These are phyloP conservation scores for Lasioglossum zephyrum DNA, from an alignment of 2,888 invertebrate genomes.

Conservation along the genomic window DNA sequence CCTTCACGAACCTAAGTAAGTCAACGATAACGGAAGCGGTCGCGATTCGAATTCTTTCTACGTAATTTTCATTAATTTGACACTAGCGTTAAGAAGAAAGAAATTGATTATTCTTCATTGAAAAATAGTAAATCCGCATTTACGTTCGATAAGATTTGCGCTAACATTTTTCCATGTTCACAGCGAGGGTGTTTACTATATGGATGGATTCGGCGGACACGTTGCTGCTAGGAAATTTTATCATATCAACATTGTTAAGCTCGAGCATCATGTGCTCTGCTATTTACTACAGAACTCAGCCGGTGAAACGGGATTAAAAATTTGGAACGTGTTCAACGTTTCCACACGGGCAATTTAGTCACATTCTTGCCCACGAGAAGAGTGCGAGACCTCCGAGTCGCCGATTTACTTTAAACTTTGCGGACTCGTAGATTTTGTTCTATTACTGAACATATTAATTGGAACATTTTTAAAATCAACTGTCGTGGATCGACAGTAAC, in stretches of 20 bases:
- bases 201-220: slow-evolving; percentile 91
- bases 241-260: slow-evolving; percentile 89
- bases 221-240: slow-evolving; percentile 90
- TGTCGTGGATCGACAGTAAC: not conserved
- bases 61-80: not conserved
- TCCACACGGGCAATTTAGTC: slow-evolving; percentile 27
- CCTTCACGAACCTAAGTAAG: slow-evolving; percentile 92
- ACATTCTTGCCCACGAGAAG: not conserved
- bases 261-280: slow-evolving; percentile 89
- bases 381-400: not conserved
- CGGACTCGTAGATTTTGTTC: not conserved
- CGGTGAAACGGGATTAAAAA: slow-evolving; percentile 77
- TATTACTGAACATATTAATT: not conserved
- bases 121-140: not conserved
- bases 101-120: not conserved
- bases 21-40: slow-evolving; percentile 63
- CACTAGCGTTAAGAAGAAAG: not conserved
- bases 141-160: not conserved
- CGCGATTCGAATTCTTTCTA: not conserved
- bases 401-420: not conserved
- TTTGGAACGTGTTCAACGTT: not conserved
- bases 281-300: slow-evolving; percentile 86
- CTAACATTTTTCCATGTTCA: slow-evolving; percentile 70
- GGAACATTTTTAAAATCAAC: not conserved
- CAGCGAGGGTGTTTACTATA: slow-evolving; percentile 93